These are phyloP conservation scores for Thalpophila matura DNA, from an alignment of 2,888 invertebrate genomes.

Conservation along the genomic window DNA sequence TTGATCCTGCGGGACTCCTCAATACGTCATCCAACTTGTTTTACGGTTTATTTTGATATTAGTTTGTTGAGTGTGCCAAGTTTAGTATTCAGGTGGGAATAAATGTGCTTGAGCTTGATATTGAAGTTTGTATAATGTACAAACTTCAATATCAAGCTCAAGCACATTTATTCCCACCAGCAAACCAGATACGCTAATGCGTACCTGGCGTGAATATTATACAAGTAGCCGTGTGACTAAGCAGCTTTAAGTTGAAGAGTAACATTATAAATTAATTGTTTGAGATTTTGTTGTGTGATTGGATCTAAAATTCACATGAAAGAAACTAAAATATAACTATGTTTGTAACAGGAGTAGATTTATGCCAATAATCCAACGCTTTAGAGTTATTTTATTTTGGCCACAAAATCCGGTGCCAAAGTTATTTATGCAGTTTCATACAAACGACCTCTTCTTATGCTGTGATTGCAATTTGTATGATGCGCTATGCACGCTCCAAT, in stretches of 20 bases:
- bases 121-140: conserved; percentile 17
- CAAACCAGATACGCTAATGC: conserved; percentile 13
- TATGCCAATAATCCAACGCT: background rate
- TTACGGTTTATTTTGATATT: conserved; percentile 55
- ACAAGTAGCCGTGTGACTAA: background rate
- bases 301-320: no score
- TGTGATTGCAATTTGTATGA: conserved; percentile 13
- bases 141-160: conserved; percentile 24
- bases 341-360: background rate
- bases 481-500: background rate
- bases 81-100: conserved; percentile 26
- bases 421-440: conserved; percentile 8
- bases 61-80: conserved; percentile 26
- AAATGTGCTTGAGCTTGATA: conserved; percentile 9
- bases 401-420: background rate
- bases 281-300: no score
- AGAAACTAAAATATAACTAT: no score
- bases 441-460: conserved; percentile 3
- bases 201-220: conserved; percentile 7
- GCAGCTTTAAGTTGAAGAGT: conserved; percentile 7
- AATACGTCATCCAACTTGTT: conserved; percentile 42
- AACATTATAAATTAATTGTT: background rate
- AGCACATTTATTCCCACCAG: conserved; percentile 18
- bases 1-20: conserved; percentile 44
- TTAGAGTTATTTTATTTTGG: background rate